These are phyloP conservation scores for Notarius quadriscutis DNA, from an alignment of 2,113 vertebrate species.

Conservation along the genomic window DNA sequence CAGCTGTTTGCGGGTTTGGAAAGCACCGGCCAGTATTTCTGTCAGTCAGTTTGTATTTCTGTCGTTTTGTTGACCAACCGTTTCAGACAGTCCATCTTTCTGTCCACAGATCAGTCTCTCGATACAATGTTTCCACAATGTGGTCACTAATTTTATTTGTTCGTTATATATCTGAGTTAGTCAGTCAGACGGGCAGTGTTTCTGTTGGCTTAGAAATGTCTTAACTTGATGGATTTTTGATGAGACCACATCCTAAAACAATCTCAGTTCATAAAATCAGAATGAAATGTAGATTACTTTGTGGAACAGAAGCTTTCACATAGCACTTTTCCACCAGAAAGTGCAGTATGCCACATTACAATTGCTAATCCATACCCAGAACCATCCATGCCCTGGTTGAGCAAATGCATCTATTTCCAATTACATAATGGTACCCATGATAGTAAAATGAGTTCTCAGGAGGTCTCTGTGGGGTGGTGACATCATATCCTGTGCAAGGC, in stretches of 20 bases:
- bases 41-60: conserved; percentile 29
- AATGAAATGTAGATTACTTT: neutral
- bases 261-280: conserved; percentile 23
- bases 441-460: neutral
- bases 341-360: neutral
- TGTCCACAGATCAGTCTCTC: neutral
- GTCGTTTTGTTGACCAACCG: conserved; percentile 1
- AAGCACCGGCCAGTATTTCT: neutral
- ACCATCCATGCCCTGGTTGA: neutral
- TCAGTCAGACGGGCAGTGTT: conserved; percentile 28
- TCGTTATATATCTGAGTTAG: neutral
- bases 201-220: conserved; percentile 25
- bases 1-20: conserved; percentile 28
- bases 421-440: neutral
- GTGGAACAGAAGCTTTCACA: neutral
- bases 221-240: conserved; percentile 13
- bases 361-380: neutral
- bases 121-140: conserved; percentile 29
- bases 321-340: neutral
- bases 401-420: neutral
- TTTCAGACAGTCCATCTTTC: neutral
- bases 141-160: conserved; percentile 38
- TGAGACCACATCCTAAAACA: conserved; percentile 19
- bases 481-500: neutral
- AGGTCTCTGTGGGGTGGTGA: neutral